Base-by-base conservation (phyloP, 2,797 vertebrate genomes). In the Benthosema pterotum region DNA sequence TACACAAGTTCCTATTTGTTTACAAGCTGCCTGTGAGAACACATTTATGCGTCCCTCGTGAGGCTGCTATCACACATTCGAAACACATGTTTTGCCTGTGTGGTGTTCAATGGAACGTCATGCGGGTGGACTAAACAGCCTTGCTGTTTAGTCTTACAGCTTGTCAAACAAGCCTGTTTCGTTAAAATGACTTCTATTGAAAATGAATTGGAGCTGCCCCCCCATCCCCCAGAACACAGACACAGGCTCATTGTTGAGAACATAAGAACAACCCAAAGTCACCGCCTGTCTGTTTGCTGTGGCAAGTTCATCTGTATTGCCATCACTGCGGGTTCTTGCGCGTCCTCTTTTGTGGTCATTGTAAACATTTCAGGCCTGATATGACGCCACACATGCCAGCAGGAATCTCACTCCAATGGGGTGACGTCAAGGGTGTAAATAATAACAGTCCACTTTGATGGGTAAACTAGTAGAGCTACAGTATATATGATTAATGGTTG, bases 341-440 rank as follows among this genome's bases (percentile, higher is more conserved):
- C 53, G 52, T 63, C 18, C 12, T 45, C 55, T 59, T 5, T 61
- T 57, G 28, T 52, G 51, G 54, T 53, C 47, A 12, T 6, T 65
- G 19, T 50, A 49, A 74, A 61, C 57, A 65, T 42, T 16, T 16
- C 18, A 25, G 5, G 22, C 38, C 49, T 53, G 25, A 49, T 18
- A 50, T 18, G 18, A 47, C 0, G 3, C 4, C 3, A 5, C 5
- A 5, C 3, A 25, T 25, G 22, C 22, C 22, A 51, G 2, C 19
- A 25, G 22, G 3, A 2, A 4, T 4, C 4, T 22, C 19, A 4
- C 19, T 25, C 28, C 2, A 11, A 25, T 5, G 28, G 13, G 25
- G 25, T 38, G 14, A 52, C n/a, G 14, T 13, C 6, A n/a, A 16
- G 11, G 28, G 25, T n/a, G 16, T 1, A 32, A 25, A 25, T 25